Conservation (phyloP, 2,888 invertebrate genomes). For the Rhabditoides inermis region DNA sequence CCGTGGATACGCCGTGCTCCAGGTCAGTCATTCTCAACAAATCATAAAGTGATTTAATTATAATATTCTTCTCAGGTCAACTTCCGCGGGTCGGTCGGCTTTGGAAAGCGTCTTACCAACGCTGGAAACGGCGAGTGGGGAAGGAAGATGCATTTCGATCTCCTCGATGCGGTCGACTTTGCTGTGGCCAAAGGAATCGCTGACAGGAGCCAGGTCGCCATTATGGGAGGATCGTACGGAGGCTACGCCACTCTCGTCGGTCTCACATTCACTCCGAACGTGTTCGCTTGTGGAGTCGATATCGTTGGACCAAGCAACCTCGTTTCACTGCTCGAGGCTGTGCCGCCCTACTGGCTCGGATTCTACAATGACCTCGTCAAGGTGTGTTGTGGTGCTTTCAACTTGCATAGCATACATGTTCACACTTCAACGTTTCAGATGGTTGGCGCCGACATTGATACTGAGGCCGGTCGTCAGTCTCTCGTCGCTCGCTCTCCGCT, state of each 20-base stretch:
- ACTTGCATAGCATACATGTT: too few relatives aligned
- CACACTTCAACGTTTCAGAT: conserved; percentile 10
- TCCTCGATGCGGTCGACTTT: conserved; percentile 50
- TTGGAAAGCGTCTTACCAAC: conserved; percentile 47
- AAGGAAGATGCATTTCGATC: conserved; percentile 50
- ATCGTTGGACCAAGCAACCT: conserved; percentile 50
- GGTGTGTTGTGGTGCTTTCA: conserved; percentile 17
- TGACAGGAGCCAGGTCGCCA: conserved; percentile 32
- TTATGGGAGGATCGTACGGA: conserved; percentile 47
- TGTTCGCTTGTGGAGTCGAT: conserved; percentile 50
- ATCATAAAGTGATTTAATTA: neutral
- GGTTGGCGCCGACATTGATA: conserved; percentile 35
- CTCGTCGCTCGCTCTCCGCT: conserved; percentile 46
- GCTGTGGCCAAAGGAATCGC: conserved; percentile 42
- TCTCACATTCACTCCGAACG: conserved; percentile 49
- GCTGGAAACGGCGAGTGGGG: conserved; percentile 52
- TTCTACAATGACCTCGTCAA: conserved; percentile 48
- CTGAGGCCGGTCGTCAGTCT: conserved; percentile 37
- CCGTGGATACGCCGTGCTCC: conserved; percentile 48
- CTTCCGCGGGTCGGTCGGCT: conserved; percentile 49
- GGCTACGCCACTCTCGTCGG: conserved; percentile 51
- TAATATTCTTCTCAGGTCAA: conserved; percentile 29
- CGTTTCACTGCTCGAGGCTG: conserved; percentile 45
- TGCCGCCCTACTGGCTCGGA: conserved; percentile 51
- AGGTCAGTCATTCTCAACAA: conserved; percentile 16